Evolutionary conservation across 2,888 invertebrate species (phyloP).

Genomic region (Anthrax anthrax): DNA sequence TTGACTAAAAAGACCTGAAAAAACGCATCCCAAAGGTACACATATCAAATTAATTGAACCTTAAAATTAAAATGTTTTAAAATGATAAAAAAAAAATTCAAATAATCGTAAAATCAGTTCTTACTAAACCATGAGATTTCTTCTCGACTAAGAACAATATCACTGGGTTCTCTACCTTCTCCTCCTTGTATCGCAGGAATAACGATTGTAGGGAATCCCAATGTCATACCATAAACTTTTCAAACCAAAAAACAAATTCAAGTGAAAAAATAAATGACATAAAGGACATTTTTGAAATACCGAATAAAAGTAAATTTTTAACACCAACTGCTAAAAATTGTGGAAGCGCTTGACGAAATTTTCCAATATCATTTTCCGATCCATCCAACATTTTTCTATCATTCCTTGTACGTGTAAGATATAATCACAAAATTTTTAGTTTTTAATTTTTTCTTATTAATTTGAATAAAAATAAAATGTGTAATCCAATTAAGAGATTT

Average conservation of each 20-base stretch:
- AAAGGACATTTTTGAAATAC: slow-evolving; percentile 19
- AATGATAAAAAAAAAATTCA: background rate
- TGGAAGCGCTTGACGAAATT: slow-evolving; percentile 46
- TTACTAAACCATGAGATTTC: slow-evolving; percentile 65
- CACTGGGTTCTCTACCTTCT: slow-evolving; percentile 31
- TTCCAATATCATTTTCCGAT: slow-evolving; percentile 25
- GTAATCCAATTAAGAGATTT: too few species aligned
- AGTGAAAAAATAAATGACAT: too few species aligned
- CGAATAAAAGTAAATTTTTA: slow-evolving; percentile 61
- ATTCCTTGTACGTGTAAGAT: too few species aligned
- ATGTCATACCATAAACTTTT: slow-evolving; percentile 59
- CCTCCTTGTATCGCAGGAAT: slow-evolving; percentile 55
- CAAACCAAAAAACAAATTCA: too few species aligned
- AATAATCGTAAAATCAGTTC: slow-evolving; percentile 8
- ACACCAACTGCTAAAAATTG: slow-evolving; percentile 66
- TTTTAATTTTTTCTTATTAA: too few species aligned
- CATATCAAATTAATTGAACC: slow-evolving; percentile 68
- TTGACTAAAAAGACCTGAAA: slow-evolving; percentile 57
- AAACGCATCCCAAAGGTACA: slow-evolving; percentile 63
- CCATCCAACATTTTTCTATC: too few species aligned
- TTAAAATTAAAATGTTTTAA: slow-evolving; percentile 28
- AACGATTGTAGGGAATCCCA: slow-evolving; percentile 68
- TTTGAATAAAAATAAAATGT: too few species aligned
- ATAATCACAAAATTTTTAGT: too few species aligned
- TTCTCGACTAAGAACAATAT: slow-evolving; percentile 41